phyloP scores from a whole-genome alignment of 2,113 vertebrate species.

The Rhipidura dahli region DNA sequence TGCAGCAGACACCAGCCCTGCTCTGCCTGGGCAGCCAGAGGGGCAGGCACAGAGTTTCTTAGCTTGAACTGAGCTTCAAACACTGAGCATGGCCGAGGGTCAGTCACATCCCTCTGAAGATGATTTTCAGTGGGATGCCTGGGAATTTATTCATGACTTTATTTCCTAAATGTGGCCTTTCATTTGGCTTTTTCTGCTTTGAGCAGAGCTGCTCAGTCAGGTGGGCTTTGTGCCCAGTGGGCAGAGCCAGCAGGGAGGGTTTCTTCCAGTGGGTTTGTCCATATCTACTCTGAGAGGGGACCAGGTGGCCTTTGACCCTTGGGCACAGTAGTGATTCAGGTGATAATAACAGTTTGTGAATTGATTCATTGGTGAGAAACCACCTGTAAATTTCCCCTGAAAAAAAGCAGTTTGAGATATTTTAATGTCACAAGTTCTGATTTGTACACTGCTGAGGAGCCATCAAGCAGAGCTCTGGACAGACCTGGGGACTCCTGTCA shows the following conservation, averaged over 20 bases:
- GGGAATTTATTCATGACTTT: background rate
- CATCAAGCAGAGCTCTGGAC: accelerated
- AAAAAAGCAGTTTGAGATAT: background rate
- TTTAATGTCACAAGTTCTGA: background rate
- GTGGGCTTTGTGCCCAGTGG: background rate
- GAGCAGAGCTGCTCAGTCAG: background rate
- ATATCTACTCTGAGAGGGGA: background rate
- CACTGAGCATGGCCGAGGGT: background rate
- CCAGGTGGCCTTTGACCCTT: background rate
- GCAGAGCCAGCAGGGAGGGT: background rate
- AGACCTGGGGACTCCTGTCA: background rate
- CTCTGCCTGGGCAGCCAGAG: background rate
- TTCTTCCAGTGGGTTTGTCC: background rate
- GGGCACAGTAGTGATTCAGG: background rate
- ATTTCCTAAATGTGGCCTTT: background rate
- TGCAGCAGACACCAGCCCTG: background rate
- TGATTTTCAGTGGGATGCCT: background rate
- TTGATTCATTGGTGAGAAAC: background rate
- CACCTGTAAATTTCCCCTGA: background rate
- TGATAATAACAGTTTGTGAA: background rate
- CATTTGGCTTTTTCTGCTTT: background rate
- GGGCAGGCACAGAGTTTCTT: background rate
- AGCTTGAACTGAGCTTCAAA: background rate
- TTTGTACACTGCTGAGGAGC: accelerated
- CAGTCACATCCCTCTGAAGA: background rate